Evolutionary conservation across 1,140 invertebrate genomes (phyloP), one percentile per base, ranked within the genome.

Genomic region (Atta colombica): DNA sequence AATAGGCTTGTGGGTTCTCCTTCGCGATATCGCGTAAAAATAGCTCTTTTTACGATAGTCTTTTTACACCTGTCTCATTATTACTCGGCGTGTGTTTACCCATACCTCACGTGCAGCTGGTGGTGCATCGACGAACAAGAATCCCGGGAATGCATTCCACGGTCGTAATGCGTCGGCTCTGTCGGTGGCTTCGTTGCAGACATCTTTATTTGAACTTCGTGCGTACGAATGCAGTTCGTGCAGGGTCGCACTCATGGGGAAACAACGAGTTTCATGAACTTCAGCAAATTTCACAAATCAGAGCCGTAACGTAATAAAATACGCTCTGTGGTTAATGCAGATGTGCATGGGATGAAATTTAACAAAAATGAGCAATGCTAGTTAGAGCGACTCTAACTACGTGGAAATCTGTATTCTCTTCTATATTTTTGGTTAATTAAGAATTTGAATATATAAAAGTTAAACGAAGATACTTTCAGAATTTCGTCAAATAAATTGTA

Each of bases 141-240:
- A 84, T 84, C 55, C 18, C 39, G 7, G 14, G 80, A 60, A 84
- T 84, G 80, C 80, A 21, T 61, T 84, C 55, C 55, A 84, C 55
- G 39, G 18, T 61, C 55, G 80, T 72, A 81, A 81, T 18, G 55
- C 66, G 68, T 82, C 80, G 35, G 45, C 55, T 74, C 68, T 25
- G 68, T 74, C 80, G 68, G 68, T 74, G 68, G 21, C 78, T 81
- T 21, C 53, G 28, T 25, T 49, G 68, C 45, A 49, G 80, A 84
- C 80, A 45, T 75, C 80, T 84, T 84, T 61, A 84, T 84, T 61
- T 81, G 16, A 31, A 35, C 16, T 60, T 8, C 66, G 14, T 61
- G 68, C 39, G 53, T 74, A 82, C 39, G 39, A 82, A 74, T 35
- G 58, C 25, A 51, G 28, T 39, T 45, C 69, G 69, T 8, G 55